Base-by-base conservation (phyloP, 2,797 vertebrate genomes). In the Acanthurus leucopareius region DNA sequence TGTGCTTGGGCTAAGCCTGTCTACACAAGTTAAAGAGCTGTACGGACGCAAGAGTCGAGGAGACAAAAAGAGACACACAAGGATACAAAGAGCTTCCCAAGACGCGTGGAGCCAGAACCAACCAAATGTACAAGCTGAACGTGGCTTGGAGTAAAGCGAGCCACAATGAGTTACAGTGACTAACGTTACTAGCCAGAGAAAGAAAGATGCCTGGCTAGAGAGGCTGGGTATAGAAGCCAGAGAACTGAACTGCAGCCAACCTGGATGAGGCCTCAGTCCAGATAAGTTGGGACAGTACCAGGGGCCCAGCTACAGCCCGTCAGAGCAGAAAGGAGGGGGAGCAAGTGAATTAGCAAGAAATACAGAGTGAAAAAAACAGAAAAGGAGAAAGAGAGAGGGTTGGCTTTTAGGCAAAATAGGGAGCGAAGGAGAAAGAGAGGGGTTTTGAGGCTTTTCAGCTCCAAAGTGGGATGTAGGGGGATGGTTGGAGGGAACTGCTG, bases 111-210 rank as follows among this genome's bases (percentile, higher is more conserved):
- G 86, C 86, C 91, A 89, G 79, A 89, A 87, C 87, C 69, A 67
- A 79, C 83, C 80, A 58, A 92, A 92, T 73, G 83, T 83, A 88
- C 83, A 81, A 86, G 83, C 82, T 6, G 83, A 92, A 86, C 56
- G 75, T 80, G 84, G 86, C 87, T 88, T 7, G 66, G 88, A 92
- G 86, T 82, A 72, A 84, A 87, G 89, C 67, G 56, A 89, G 85
- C 84, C 82, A 81, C 91, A 91, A 68, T 78, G 91, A 93, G 91
- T 90, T 91, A 92, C 90, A 93, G 91, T 89, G 88, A 88, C 90
- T 89, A 88, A 73, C 67, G 7, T 70, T 79, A 74, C 77, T 86
- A 89, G 86, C 90, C 92, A 92, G 85, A 81, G 84, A 89, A 86
- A 88, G 90, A 90, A 85, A 89, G 91, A 92, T 88, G 91, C 84